phyloP scores from a whole-genome alignment of 2,888 invertebrate genomes.

The Cryptocephalus primarius region DNA sequence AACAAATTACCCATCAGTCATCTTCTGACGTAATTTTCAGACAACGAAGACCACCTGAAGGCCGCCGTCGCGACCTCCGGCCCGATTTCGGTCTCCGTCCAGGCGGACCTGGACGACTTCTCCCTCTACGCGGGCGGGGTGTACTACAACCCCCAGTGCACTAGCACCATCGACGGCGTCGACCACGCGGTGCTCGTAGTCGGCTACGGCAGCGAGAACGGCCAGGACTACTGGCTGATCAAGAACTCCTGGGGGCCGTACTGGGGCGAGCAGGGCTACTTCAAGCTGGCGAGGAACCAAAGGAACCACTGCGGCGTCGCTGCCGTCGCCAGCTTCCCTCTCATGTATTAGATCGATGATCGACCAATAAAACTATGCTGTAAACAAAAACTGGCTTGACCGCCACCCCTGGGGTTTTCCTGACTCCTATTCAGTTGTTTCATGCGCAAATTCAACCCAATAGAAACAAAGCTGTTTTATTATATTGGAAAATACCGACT shows the following conservation, averaged over 20 bases:
- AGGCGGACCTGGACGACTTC: constrained; percentile 21
- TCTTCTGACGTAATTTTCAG: constrained; percentile 13
- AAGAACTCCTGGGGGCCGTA: constrained; percentile 75
- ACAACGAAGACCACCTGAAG: constrained; percentile 17
- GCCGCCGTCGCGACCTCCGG: constrained; percentile 21
- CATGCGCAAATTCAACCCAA: no score
- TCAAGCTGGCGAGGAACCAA: constrained; percentile 77
- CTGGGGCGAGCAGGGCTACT: constrained; percentile 81
- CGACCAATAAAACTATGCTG: no score
- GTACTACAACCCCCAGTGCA: constrained; percentile 62
- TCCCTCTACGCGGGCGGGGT: constrained; percentile 21
- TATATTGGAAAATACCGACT: no score
- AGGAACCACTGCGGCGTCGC: constrained; percentile 85
- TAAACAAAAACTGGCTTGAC: no score
- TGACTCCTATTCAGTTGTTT: no score
- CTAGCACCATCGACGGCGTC: constrained; percentile 41
- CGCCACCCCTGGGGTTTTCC: no score
- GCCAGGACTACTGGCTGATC: constrained; percentile 74
- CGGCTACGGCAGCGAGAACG: constrained; percentile 68
- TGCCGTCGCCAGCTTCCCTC: constrained; percentile 69
- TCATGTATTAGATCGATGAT: constrained; percentile 46
- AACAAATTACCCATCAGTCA: no score
- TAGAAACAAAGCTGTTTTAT: no score
- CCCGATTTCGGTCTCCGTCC: constrained; percentile 20
- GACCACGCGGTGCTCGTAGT: constrained; percentile 83